Percentiles rank a stretch among this genome's conserved stretches.
phyloP scores from a whole-genome alignment of 2,888 invertebrate genomes.

The Epinotia brunnichana region DNA sequence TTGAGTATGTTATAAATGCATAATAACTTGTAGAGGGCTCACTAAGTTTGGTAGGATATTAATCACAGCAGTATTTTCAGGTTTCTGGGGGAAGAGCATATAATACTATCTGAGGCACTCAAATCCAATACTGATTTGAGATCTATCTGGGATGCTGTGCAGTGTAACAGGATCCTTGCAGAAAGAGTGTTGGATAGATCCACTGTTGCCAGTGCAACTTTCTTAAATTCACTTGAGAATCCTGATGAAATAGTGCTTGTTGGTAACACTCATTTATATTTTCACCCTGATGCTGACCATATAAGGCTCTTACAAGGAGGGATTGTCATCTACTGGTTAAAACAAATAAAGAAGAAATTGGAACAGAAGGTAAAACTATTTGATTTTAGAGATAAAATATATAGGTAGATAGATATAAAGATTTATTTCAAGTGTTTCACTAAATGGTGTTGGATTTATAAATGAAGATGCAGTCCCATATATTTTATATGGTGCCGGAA shows the following conservation, averaged over 20 bases:
- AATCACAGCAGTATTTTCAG: conserved; percentile 59
- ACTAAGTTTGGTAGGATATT: too few species aligned
- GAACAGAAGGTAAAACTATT: conserved; percentile 60
- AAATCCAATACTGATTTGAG: conserved; percentile 78
- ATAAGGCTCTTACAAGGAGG: conserved; percentile 94
- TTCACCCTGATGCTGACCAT: conserved; percentile 95
- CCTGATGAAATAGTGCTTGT: conserved; percentile 85
- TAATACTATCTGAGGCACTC: conserved; percentile 85
- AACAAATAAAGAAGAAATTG: conserved; percentile 78
- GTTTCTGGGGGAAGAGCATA: conserved; percentile 77
- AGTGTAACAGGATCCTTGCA: conserved; percentile 82
- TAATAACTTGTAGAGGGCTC: too few species aligned
- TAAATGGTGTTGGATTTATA: too few species aligned
- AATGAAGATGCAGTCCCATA: too few species aligned
- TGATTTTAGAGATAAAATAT: conserved; percentile 37
- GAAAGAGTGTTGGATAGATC: conserved; percentile 85
- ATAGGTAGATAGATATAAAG: too few species aligned
- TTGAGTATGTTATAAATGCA: conserved; percentile 77
- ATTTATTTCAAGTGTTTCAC: too few species aligned
- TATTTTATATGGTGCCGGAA: not conserved
- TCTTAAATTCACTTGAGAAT: conserved; percentile 84
- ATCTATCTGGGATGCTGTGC: conserved; percentile 85
- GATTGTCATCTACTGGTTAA: conserved; percentile 87
- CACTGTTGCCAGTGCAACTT: conserved; percentile 86
- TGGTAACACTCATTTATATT: conserved; percentile 97